Percentiles rank a stretch among this genome's conserved stretches.
phyloP scores from a whole-genome alignment of 2,888 invertebrate species.

The Tinea semifulvella region DNA sequence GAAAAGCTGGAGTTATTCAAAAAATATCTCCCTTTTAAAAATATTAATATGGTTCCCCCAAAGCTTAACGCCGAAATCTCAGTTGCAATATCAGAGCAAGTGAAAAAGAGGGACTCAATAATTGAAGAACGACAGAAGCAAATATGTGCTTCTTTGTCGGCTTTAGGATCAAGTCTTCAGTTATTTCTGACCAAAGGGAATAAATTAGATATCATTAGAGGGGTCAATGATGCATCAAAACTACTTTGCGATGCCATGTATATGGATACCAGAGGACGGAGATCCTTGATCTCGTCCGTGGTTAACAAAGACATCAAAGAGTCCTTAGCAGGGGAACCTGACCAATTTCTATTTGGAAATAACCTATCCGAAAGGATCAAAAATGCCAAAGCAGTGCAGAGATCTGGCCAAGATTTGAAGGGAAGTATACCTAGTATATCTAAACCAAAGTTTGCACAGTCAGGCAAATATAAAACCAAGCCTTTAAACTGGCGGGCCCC shows the following conservation, averaged over 20 bases:
- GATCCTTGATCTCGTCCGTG: not conserved
- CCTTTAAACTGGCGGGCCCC: slow-evolving; percentile 8
- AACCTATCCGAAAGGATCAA: not conserved
- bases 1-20: slow-evolving; percentile 2
- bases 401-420: not conserved
- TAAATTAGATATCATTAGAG: slow-evolving; percentile 4
- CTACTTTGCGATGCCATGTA: slow-evolving; percentile 1
- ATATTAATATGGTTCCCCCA: slow-evolving; percentile 2
- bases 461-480: not conserved
- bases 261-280: slow-evolving; percentile 1
- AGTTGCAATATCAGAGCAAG: not conserved
- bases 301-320: slow-evolving; percentile 9
- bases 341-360: slow-evolving; percentile 5
- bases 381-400: too few species aligned
- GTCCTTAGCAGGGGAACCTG: not conserved
- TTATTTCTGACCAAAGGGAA: slow-evolving; percentile 9
- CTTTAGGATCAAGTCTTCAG: not conserved
- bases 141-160: not conserved
- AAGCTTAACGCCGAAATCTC: slow-evolving; percentile 6
- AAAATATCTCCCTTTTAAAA: slow-evolving; percentile 3
- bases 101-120: slow-evolving; percentile 1
- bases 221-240: slow-evolving; percentile 9
- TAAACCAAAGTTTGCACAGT: not conserved
- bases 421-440: not conserved
- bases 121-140: slow-evolving; percentile 7